These are phyloP conservation scores for Cyprinella venusta DNA, from an alignment of 2,797 vertebrate species.

Conservation along the genomic window DNA sequence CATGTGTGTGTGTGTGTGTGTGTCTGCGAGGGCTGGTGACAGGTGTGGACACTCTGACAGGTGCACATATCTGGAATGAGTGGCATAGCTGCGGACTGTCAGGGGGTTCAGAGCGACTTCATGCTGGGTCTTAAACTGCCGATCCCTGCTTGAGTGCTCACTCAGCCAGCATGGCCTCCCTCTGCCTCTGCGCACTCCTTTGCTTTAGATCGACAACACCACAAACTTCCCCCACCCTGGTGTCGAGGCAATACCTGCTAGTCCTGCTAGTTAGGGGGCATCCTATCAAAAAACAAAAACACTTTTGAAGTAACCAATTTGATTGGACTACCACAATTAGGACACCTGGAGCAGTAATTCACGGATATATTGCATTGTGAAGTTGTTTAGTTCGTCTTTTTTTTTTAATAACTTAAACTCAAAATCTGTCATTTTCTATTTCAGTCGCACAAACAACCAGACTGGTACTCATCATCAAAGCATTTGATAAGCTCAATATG, in stretches of 20 bases:
- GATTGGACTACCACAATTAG: constrained; percentile 1
- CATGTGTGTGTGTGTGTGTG: constrained; percentile 19
- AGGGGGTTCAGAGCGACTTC: constrained; percentile 66
- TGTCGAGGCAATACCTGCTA: constrained; percentile 6
- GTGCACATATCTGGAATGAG: constrained; percentile 81
- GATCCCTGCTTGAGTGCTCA: constrained; percentile 71
- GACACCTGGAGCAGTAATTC: background rate
- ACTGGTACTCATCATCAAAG: constrained; percentile 20
- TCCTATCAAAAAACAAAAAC: background rate
- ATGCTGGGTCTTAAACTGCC: constrained; percentile 76
- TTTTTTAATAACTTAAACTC: constrained; percentile 53
- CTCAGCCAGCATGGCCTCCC: constrained; percentile 59
- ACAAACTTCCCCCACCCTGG: constrained; percentile 19
- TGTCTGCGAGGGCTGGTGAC: constrained; percentile 48
- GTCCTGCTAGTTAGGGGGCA: constrained; percentile 35
- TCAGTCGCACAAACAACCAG: background rate
- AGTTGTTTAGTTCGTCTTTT: constrained; percentile 41
- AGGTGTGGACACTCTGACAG: constrained; percentile 77
- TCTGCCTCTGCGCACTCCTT: constrained; percentile 51
- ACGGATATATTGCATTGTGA: background rate
- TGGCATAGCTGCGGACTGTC: constrained; percentile 72
- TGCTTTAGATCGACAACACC: constrained; percentile 22
- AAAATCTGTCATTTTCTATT: constrained; percentile 8
- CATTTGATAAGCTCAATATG: constrained; percentile 25
- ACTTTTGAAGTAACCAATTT: constrained; percentile 16